Percentiles rank a stretch among this genome's conserved stretches.
Evolutionary conservation across 2,888 invertebrate genomes (phyloP).

Genomic region (Nemotelus pantherinus): DNA sequence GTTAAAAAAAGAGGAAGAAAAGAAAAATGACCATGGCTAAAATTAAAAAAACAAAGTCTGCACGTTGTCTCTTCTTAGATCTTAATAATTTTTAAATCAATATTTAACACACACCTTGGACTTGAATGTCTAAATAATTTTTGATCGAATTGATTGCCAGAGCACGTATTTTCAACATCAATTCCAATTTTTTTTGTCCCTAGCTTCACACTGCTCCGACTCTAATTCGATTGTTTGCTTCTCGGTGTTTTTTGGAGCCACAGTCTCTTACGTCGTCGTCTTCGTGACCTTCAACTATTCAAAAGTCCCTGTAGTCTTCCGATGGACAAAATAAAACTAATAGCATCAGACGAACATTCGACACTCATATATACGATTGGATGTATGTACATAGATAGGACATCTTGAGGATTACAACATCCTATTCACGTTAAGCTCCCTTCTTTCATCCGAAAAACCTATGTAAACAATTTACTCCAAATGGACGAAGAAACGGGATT

Average conservation of each 20-base stretch:
- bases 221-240: background rate
- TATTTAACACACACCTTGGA: too few species aligned
- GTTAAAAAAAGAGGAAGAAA: too few species aligned
- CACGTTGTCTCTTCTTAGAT: too few species aligned
- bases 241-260: background rate
- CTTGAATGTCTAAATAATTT: background rate
- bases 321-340: too few species aligned
- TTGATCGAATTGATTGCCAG: background rate
- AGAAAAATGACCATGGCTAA: too few species aligned
- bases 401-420: too few species aligned
- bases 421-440: background rate
- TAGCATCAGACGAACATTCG: too few species aligned
- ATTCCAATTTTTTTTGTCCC: background rate
- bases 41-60: too few species aligned
- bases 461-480: slow-evolving; percentile 28
- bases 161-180: slow-evolving; percentile 3
- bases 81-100: too few species aligned
- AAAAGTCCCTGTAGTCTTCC: background rate
- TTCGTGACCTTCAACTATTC: slow-evolving; percentile 3
- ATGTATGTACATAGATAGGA: too few species aligned
- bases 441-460: background rate
- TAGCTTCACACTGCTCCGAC: background rate
- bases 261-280: background rate
- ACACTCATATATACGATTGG: too few species aligned
- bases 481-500: slow-evolving; percentile 6